Evolutionary conservation across 2,113 vertebrate species (phyloP), one percentile per base, ranked within the genome.

Genomic region (Zeus faber): DNA sequence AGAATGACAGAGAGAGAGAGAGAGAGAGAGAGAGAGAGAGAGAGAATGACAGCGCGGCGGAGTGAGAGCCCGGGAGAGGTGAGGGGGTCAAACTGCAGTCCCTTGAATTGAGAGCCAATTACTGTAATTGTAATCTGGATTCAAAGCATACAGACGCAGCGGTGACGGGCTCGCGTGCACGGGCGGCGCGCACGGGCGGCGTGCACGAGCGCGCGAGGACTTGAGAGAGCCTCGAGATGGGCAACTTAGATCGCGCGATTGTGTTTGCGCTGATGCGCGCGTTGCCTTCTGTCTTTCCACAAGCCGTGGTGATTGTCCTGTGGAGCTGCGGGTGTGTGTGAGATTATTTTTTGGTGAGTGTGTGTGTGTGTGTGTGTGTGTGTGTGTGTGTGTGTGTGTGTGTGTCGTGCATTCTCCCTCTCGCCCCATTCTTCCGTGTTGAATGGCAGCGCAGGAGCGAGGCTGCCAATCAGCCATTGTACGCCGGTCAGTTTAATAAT

Each of bases 71-170:
- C 58, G 54, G 46, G 57, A 58, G 78, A 62, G 86, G 86, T 84
- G 72, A 87, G 58, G 52, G 61, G 85, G 87, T 86, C 85, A 87
- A 85, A 87, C 68, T 76, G 73, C 74, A 78, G 77, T 83, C 69
- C 62, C 57, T 76, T 43, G 64, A 85, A 87, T 82, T 80, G 76
- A 83, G 82, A 87, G 86, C 77, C 84, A 85, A 86, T 87, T 85
- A 85, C 81, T 70, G 73, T 85, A 85, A 85, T 85, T 86, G 79
- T 85, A 83, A 87, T 89, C 78, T 74, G 70, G 70, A 88, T 83
- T 79, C 78, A 85, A 79, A 68, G 67, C 65, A 48, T 49, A 47
- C 57, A 74, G 59, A 72, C 35, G 37, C 70, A 55, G 64, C 58
- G 46, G 70, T 65, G 80, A 80, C 72, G 58, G 45, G 21, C 65